Base-by-base conservation (phyloP, 2,113 vertebrate genomes). In the Cyanoliseus patagonus region DNA sequence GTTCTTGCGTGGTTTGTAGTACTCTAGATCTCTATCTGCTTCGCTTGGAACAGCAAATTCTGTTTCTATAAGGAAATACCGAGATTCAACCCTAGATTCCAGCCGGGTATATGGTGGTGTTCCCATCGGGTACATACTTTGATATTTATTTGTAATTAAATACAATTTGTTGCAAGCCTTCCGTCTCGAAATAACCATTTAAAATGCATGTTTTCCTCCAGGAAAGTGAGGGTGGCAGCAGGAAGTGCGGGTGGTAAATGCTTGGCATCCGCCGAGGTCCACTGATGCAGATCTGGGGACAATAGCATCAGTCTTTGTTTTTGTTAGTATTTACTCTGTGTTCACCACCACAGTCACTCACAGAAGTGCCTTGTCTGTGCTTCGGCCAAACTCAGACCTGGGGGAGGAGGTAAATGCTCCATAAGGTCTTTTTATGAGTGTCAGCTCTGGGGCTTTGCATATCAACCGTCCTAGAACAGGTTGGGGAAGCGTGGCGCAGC, bases 131-230 rank as follows among this genome's bases (percentile, higher is more conserved):
- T 96, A 46, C 79, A 22, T 69, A 64, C 62, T 92, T 86, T 92
- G 82, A 20, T 98, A 97, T 96, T 97, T 98, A 94, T 97, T 97
- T 98, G 97, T 98, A 97, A 97, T 97, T 95, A 77, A 98, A 88
- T 93, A 88, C 84, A 90, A 86, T 96, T 97, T 97, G 96, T 97
- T 97, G 82, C 52, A 15, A 79, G 95, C 93, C 96, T 91, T 95
- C 86, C 1, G 3, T 79, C 75, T 97, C 73, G 37, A 91, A 98
- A 98, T 98, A 98, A 98, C 98, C 84, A 31, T 94, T 96, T 77
- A 15, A 95, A 95, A 94, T 85, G 86, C 86, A 91, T 95, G 86
- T 93, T 91, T 97, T 89, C 95, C 91, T 95, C 67, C 63, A 87
- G 83, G 91, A 69, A 72, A 59, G 95, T 1, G 96, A 92, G 95